Percentiles rank a stretch among this genome's conserved stretches.
These are phyloP conservation scores for Phytoseiulus persimilis DNA, from an alignment of 2,888 invertebrate species.

Conservation along the genomic window DNA sequence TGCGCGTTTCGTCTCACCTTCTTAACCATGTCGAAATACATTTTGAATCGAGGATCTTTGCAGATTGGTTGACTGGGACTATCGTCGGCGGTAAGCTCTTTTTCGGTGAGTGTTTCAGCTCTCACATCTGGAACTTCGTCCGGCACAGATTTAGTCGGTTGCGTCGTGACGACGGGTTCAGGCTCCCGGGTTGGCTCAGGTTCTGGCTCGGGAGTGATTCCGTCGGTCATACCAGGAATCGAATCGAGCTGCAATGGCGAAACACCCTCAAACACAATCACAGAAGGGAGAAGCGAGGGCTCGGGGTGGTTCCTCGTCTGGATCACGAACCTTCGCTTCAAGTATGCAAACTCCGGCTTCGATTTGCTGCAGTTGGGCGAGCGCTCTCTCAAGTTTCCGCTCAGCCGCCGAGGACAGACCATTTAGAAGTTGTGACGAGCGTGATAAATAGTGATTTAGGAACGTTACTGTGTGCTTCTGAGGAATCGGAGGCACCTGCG, in stretches of 20 bases:
- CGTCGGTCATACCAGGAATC: conserved; percentile 35
- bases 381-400: conserved; percentile 14
- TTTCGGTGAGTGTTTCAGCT: not conserved
- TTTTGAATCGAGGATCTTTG: conserved; percentile 10
- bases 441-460: conserved; percentile 12
- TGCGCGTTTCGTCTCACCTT: not conserved
- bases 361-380: conserved; percentile 39
- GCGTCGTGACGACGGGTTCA: not conserved
- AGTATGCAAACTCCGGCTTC: conserved; percentile 31
- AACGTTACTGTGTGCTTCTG: conserved; percentile 30
- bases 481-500: conserved; percentile 33
- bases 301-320: too few relatives aligned
- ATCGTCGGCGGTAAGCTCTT: not conserved
- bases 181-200: not conserved
- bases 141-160: not conserved
- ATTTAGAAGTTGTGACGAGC: conserved; percentile 21
- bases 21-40: not conserved
- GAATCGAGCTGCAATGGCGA: not conserved
- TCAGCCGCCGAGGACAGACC: conserved; percentile 11
- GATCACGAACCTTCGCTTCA: not conserved
- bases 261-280: not conserved
- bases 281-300: not conserved
- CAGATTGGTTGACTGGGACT: not conserved
- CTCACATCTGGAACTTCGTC: not conserved
- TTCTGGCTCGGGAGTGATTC: conserved; percentile 26